Conservation (phyloP, 1,140 invertebrate genomes). For the Notospermus geniculatus region DNA sequence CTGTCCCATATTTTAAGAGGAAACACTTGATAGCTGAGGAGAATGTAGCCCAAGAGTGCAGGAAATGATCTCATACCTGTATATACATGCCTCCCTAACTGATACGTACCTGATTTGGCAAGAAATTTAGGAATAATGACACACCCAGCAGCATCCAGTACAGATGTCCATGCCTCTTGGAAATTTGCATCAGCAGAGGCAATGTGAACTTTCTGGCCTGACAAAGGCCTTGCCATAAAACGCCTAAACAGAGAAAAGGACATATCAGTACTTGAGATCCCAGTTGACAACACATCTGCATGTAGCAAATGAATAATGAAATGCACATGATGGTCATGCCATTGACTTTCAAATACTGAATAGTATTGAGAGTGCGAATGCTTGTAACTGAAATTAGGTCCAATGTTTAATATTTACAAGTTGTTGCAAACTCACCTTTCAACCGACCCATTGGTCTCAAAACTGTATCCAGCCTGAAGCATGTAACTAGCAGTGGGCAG, state of each 20-base stretch:
- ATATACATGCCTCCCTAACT: too few species aligned
- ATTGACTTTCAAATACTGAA: too few species aligned
- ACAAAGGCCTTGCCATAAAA: constrained; percentile 23
- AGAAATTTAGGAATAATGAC: constrained; percentile 27
- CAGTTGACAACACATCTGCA: neutral
- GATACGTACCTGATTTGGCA: neutral
- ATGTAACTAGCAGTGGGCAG: constrained; percentile 42
- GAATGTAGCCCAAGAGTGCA: too few species aligned
- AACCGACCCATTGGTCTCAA: constrained; percentile 41
- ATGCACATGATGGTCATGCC: too few species aligned
- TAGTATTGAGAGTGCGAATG: too few species aligned
- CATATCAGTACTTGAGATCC: neutral
- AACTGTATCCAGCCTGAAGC: constrained; percentile 50
- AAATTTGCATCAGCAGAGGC: constrained; percentile 37
- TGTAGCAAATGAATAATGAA: constrained; percentile 12
- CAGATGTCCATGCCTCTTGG: constrained; percentile 43
- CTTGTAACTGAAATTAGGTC: neutral
- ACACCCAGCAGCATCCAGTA: constrained; percentile 38
- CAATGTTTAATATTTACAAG: neutral
- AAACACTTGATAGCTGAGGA: too few species aligned
- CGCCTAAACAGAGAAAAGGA: constrained; percentile 16
- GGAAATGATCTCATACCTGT: too few species aligned
- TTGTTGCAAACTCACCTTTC: constrained; percentile 36
- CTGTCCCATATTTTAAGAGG: too few species aligned
- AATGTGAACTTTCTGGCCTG: constrained; percentile 36